These are phyloP conservation scores for Ptilodon capucinus DNA, from an alignment of 2,888 invertebrate genomes.

Conservation along the genomic window DNA sequence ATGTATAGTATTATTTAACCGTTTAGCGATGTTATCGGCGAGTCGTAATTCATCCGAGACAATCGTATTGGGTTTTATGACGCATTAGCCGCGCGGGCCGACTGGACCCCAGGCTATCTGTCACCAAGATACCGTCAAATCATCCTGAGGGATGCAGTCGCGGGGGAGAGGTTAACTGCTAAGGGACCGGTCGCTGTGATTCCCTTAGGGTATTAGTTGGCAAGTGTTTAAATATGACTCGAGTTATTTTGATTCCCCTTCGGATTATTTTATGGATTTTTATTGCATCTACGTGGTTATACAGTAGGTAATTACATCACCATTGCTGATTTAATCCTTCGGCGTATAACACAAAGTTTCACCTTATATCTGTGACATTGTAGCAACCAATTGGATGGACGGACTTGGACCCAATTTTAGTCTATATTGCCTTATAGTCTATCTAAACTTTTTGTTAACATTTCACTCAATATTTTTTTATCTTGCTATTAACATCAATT, in stretches of 20 bases:
- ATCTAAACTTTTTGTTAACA: too few species aligned
- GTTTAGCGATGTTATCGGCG: constrained; percentile 47
- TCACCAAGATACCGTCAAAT: constrained; percentile 74
- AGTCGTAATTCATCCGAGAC: constrained; percentile 64
- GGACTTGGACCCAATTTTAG: too few species aligned
- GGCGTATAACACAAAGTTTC: too few species aligned
- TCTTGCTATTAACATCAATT: too few species aligned
- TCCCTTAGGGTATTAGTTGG: constrained; percentile 26
- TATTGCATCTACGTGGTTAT: too few species aligned
- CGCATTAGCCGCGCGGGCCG: constrained; percentile 64
- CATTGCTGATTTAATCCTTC: too few species aligned
- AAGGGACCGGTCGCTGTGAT: constrained; percentile 29
- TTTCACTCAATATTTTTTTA: too few species aligned
- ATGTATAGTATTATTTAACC: constrained; percentile 50
- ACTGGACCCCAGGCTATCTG: constrained; percentile 59
- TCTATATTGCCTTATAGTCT: too few species aligned
- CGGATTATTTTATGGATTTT: constrained; percentile 29
- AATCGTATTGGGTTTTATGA: constrained; percentile 75
- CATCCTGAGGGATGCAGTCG: constrained; percentile 57
- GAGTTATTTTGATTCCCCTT: background rate
- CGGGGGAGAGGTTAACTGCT: constrained; percentile 44
- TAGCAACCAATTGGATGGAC: too few species aligned
- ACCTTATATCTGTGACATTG: too few species aligned
- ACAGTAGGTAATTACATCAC: too few species aligned
- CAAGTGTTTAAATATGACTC: constrained; percentile 27